Conservation (phyloP, 2,113 vertebrate genomes). For the Nycticorax nycticorax region DNA sequence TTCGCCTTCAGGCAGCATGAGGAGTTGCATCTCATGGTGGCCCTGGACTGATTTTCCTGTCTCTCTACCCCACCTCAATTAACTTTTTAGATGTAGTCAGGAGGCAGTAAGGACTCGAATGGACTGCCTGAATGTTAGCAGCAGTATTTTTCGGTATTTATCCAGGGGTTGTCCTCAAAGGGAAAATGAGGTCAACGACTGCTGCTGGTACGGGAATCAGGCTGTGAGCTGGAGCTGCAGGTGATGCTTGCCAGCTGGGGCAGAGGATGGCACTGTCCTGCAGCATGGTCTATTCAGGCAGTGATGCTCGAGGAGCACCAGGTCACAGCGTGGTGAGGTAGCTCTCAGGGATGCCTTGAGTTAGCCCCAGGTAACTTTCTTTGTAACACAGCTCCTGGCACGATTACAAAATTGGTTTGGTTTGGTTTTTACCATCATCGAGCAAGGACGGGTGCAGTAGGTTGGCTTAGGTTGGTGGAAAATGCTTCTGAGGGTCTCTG, state of each 20-base stretch:
- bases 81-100: neutral
- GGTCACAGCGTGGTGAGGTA: neutral
- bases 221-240: neutral
- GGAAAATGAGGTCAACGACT: neutral
- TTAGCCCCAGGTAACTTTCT: neutral
- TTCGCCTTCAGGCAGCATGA: neutral
- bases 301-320: neutral
- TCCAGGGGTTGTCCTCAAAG: neutral
- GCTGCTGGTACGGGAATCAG: neutral
- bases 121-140: neutral
- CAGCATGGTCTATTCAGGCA: accelerated
- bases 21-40: neutral
- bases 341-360: neutral
- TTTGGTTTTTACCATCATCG: neutral
- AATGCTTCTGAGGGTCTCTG: neutral
- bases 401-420: neutral
- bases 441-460: neutral
- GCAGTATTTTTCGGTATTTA: accelerated
- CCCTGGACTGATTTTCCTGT: neutral
- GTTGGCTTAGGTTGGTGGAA: neutral
- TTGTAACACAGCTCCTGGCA: accelerated
- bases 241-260: neutral
- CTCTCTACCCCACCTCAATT: accelerated
- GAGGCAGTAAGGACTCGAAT: neutral
- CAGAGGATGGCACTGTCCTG: neutral